These are phyloP conservation scores for Diadegma fenestrale DNA, from an alignment of 2,888 invertebrate species.

Conservation along the genomic window DNA sequence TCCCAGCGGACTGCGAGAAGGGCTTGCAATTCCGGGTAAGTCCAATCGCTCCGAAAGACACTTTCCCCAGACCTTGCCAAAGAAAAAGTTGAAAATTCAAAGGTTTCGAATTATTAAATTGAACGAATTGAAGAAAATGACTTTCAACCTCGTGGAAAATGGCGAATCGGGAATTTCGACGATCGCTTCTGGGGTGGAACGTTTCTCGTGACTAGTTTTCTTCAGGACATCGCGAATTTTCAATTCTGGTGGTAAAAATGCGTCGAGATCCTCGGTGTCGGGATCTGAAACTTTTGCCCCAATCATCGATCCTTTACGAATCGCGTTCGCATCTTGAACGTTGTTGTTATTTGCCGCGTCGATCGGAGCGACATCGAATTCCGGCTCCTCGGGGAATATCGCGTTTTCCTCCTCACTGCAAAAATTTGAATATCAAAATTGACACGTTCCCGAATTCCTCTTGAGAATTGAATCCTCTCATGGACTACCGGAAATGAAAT, in stretches of 20 bases:
- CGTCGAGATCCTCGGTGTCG: conserved; percentile 29
- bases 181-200: conserved; percentile 2
- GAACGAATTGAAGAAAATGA: not conserved
- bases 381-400: not conserved
- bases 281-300: not conserved
- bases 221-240: not conserved
- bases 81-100: conserved; percentile 1
- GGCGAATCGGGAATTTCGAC: conserved; percentile 19
- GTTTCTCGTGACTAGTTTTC: conserved; percentile 2
- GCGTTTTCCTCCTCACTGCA: conserved; percentile 14
- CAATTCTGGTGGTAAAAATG: conserved; percentile 38
- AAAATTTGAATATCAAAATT: not conserved
- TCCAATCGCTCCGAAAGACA: conserved; percentile 7
- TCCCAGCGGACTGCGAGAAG: conserved; percentile 35
- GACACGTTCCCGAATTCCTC: not conserved
- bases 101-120: not conserved
- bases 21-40: conserved; percentile 30
- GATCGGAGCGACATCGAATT: not conserved
- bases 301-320: not conserved
- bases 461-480: not conserved
- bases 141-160: not conserved
- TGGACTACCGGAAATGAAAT: not conserved
- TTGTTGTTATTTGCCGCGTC: not conserved
- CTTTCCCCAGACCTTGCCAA: not conserved
- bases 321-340: not conserved